These are phyloP conservation scores for Spialia ferax DNA, from an alignment of 2,888 invertebrate genomes.

Conservation along the genomic window DNA sequence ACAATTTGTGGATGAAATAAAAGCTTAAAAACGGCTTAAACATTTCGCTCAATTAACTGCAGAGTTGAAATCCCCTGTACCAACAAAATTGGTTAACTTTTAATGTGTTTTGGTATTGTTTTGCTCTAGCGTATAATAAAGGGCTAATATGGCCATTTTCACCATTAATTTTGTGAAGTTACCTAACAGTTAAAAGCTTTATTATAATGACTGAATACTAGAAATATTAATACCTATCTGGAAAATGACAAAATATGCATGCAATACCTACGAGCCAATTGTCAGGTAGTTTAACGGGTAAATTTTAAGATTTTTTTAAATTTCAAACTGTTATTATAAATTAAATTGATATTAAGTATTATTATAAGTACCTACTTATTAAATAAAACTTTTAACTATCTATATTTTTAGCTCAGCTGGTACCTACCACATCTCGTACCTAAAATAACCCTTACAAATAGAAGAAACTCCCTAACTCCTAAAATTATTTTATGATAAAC, in stretches of 20 bases:
- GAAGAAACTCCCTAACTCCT: neutral
- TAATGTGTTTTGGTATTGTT: conserved; percentile 6
- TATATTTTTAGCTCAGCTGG: too few relatives aligned
- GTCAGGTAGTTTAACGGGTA: too few relatives aligned
- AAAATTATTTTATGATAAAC: neutral
- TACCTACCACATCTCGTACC: neutral
- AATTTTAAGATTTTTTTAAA: too few relatives aligned
- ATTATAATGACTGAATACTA: too few relatives aligned
- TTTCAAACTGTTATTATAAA: too few relatives aligned
- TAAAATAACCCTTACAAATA: neutral
- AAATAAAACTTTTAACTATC: too few relatives aligned
- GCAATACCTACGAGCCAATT: too few relatives aligned
- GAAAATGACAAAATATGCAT: neutral
- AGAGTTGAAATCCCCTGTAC: neutral
- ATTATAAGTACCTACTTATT: too few relatives aligned
- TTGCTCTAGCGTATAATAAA: conserved; percentile 6
- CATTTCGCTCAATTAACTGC: neutral
- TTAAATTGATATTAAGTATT: too few relatives aligned
- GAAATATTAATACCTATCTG: neutral
- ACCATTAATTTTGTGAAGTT: neutral
- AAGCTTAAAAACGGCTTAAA: conserved; percentile 3
- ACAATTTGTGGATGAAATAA: neutral
- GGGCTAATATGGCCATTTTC: neutral
- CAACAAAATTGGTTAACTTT: conserved; percentile 15
- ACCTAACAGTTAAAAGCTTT: neutral